Conservation (phyloP, 1,140 invertebrate species). For the Batillaria attramentaria region DNA sequence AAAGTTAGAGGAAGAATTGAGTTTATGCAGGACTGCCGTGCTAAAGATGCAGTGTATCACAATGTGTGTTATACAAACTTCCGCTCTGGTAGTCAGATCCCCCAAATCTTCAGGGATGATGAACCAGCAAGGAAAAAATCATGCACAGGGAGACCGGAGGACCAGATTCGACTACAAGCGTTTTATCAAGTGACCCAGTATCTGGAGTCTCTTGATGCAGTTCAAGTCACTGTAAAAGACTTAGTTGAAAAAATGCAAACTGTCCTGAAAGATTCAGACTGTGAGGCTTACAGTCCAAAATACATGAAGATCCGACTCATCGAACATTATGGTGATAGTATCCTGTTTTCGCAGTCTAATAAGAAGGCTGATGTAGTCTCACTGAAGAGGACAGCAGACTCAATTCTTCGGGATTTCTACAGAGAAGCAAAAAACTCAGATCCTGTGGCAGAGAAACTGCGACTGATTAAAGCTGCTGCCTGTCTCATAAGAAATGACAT, state of each 20-base stretch:
- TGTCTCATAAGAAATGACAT: neutral
- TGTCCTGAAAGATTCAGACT: neutral
- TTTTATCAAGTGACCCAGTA: neutral
- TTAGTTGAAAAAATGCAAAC: neutral
- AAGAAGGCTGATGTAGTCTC: constrained; percentile 9
- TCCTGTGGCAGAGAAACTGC: neutral
- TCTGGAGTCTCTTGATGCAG: neutral
- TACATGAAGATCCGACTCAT: constrained; percentile 2
- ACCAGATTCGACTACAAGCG: constrained; percentile 1
- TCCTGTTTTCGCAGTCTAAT: neutral
- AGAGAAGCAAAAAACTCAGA: neutral
- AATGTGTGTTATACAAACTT: constrained; percentile 4
- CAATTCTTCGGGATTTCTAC: constrained; percentile 11
- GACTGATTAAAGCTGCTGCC: neutral
- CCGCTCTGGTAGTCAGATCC: constrained; percentile 3
- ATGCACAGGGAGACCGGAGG: neutral
- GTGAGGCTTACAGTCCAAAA: neutral
- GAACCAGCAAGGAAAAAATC: neutral
- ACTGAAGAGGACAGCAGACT: neutral
- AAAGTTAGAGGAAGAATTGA: constrained; percentile 9
- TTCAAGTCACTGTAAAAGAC: constrained; percentile 1
- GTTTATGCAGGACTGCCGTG: constrained; percentile 15
- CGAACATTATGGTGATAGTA: neutral
- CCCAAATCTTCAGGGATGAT: neutral
- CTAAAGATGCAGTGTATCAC: constrained; percentile 1